Evolutionary conservation across 2,888 invertebrate species (phyloP), one percentile per base, ranked within the genome.

Genomic region (Lissonota sp.): DNA sequence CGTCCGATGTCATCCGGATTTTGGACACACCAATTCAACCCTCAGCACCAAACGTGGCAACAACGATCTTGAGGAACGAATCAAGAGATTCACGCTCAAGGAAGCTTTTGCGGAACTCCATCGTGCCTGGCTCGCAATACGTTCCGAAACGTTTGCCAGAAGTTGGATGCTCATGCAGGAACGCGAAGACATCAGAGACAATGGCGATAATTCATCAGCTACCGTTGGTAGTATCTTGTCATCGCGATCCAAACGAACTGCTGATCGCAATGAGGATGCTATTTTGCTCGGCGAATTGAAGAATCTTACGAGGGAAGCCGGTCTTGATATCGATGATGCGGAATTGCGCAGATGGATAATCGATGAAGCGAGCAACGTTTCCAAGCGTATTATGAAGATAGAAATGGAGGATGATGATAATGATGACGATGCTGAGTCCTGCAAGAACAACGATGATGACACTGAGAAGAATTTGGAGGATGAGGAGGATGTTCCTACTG

Each of bases 41-140:
- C n/a, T n/a, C 1, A 7, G 16, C 7, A 40, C 53, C 1, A 75
- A 82, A 10, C 37, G 16, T 4, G 67, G 51, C 5, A 39, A 73
- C 1, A 78, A 72, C 53, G 74, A 75, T 57, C 81, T 86, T 6
- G 76, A 79, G 5, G 82, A 83, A 26, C 71, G 84, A 49, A 79
- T 92, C 14, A 86, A 83, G 6, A 86, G 86, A 26, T 93, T 92
- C 83, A 91, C 92, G 0, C 84, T 93, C 58, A 93, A 93, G 81
- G 93, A 93, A 69, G 93, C 93, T 1, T 93, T 93, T 77, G 93
- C 93, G 5, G 90, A 93, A 60, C 86, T 93, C 0, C 93, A 93
- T 84, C 89, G 92, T 26, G 92, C 93, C 1, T 93, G 93, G 93
- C 83, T 93, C 14, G 90, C 87, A 63, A 89, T 93, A 4, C 87